Base-by-base conservation (phyloP, 1,140 invertebrate species). In the Mactra quadrangularis region DNA sequence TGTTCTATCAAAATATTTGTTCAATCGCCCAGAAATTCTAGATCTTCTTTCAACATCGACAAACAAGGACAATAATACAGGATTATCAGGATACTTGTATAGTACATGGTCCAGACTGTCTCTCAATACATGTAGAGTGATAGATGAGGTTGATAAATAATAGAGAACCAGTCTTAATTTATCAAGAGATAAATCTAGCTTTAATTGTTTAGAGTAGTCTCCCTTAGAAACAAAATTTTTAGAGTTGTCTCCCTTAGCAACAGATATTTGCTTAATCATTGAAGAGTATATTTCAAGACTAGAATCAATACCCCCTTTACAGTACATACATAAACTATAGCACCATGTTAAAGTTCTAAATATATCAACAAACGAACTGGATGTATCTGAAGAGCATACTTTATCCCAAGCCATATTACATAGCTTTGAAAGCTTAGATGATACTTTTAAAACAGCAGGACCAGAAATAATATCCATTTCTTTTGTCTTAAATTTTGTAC, bases 271-370 rank as follows among this genome's bases (percentile, higher is more conserved):
- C 9, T 17, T 3, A 53, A 74, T 47, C 11, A 79, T 72, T 62
- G 75, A 62, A 27, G 88, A 75, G 55, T 90, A 87, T 9, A 89
- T 66, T 27, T 77, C 25, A 3, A 87, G n/a, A 27, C 88, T 87
- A 47, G 85, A 64, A 52, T 88, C 83, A 55, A 91, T n/a, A 53
- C 87, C 87, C 50, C 70, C 78, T 59, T 85, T 83, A 81, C 91
- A 88, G 75, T 91, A 92, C 41, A 92, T 87, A 85, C 92, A 93
- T 38, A 91, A 77, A 3, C 90, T 86, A 85, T 86, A 90, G 84
- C 92, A 92, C 31, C 85, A 84, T 50, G 86, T 29, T 53, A 87
- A 45, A 31, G 38, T 53, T 29, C 47, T 17, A 53, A 60, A 27
- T 38, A 45, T 62, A 25, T 75, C 47, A 29, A 22, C 53, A 15